A percentile compares a stretch with the other conserved stretches of the same genome.
Conservation (phyloP, 2,797 vertebrate genomes). For the Sparus aurata region DNA sequence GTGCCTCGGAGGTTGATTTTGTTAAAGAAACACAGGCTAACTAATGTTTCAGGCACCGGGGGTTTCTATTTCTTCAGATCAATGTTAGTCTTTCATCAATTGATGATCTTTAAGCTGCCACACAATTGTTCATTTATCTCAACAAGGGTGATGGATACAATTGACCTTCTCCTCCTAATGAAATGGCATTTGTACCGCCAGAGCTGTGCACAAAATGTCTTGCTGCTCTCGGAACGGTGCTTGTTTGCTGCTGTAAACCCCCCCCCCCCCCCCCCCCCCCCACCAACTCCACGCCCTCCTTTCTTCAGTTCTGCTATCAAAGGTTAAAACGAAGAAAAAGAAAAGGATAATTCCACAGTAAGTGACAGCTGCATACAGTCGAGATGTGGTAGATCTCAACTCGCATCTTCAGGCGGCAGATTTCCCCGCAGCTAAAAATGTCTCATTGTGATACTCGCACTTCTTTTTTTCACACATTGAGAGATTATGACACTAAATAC, state of each 20-base stretch:
- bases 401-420: neutral
- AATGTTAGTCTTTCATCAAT: slow-evolving; percentile 69
- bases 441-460: slow-evolving; percentile 10
- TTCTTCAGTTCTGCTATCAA: slow-evolving; percentile 16
- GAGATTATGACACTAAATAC: slow-evolving; percentile 3
- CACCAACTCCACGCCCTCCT: neutral
- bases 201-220: slow-evolving; percentile 55
- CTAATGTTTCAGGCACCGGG: slow-evolving; percentile 45
- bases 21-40: slow-evolving; percentile 39
- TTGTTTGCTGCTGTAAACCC: slow-evolving; percentile 56
- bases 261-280: neutral
- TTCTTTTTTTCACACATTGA: neutral
- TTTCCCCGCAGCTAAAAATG: slow-evolving; percentile 12
- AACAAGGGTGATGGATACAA: slow-evolving; percentile 80
- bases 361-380: slow-evolving; percentile 25
- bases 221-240: slow-evolving; percentile 45
- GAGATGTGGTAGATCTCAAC: neutral
- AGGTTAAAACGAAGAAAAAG: slow-evolving; percentile 35
- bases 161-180: slow-evolving; percentile 84
- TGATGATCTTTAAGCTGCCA: slow-evolving; percentile 78
- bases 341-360: slow-evolving; percentile 9
- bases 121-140: slow-evolving; percentile 81
- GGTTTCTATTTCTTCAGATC: slow-evolving; percentile 52
- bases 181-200: slow-evolving; percentile 75
- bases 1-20: slow-evolving; percentile 42